Evolutionary conservation across 2,113 vertebrate genomes (phyloP), one percentile per base, ranked within the genome.

Genomic region (Haliaeetus leucogaster): DNA sequence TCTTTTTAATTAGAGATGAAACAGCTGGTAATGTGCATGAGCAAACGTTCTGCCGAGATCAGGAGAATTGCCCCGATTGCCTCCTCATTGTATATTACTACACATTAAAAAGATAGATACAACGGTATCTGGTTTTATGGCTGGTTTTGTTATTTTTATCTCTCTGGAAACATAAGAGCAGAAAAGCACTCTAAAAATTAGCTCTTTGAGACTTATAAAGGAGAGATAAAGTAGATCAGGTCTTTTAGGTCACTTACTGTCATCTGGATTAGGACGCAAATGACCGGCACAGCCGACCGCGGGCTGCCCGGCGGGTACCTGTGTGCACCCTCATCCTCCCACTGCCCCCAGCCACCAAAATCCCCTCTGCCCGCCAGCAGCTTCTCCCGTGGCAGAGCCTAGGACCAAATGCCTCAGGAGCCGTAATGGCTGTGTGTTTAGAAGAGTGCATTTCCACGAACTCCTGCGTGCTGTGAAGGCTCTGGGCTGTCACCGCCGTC

Each of bases 1-100:
- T 86, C 89, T 83, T 95, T 88, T 73, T 50, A 73, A 90, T 91
- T 93, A 94, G 93, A 88, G 42, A 92, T 81, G 74, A 81, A 96
- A 71, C 97, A 96, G 87, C 87, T 97, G 93, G 73, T 83, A 45
- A 55, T n/a, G 45, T 90, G 38, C 91, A 86, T n/a, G 74, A 90
- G 71, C 67, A 90, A 93, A 87, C 77, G 55, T 73, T 89, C 93
- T 90, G 74, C 71, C 0, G n/a, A 93, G 45, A 82, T 88, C 93
- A 43, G 71, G n/a, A 80, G 61, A 90, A 91, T 1, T 48, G 53
- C 52, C 58, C 53, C 9, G 2, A 4, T 56, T 22, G 45, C 86
- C 36, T 48, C 53, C 86, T 73, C 34, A 7, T 15, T 84, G 38
- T 47, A 12, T 84, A 45, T 72, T 86, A 30, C 61, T n/a, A 18